These are phyloP conservation scores for Apostichopus californicus DNA, from an alignment of 35 echinoderm and acorn worm genomes.

Conservation along the genomic window DNA sequence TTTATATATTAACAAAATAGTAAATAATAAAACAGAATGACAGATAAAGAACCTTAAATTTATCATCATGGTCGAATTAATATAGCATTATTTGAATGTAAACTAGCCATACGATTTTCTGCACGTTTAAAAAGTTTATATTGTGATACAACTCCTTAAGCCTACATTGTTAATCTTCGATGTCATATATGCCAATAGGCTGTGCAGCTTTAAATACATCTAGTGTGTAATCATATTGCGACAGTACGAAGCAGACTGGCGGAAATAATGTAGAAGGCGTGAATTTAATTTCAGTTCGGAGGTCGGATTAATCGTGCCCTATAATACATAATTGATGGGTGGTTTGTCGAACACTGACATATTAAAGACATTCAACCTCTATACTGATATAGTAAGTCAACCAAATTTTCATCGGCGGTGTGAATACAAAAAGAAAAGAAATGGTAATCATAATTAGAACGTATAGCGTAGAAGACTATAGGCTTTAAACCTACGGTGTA, in stretches of 20 bases:
- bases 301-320: slow-evolving; percentile 7
- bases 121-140: too few species aligned
- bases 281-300: slow-evolving; percentile 36
- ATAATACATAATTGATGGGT: neutral
- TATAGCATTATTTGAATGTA: too few species aligned
- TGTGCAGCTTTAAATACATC: neutral
- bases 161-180: too few species aligned
- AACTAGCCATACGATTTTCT: too few species aligned
- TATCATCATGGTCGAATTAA: too few species aligned
- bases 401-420: neutral
- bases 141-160: too few species aligned
- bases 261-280: neutral
- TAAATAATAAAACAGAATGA: too few species aligned
- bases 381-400: neutral
- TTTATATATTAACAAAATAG: too few species aligned
- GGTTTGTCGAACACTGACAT: slow-evolving; percentile 7
- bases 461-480: neutral
- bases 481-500: neutral
- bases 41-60: too few species aligned
- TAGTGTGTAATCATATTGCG: neutral
- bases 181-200: too few species aligned
- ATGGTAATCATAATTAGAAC: too few species aligned
- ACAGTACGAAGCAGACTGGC: neutral
- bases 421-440: neutral
- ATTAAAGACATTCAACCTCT: neutral